phyloP scores from a whole-genome alignment of 2,888 invertebrate genomes.

The Clivina fossor region DNA sequence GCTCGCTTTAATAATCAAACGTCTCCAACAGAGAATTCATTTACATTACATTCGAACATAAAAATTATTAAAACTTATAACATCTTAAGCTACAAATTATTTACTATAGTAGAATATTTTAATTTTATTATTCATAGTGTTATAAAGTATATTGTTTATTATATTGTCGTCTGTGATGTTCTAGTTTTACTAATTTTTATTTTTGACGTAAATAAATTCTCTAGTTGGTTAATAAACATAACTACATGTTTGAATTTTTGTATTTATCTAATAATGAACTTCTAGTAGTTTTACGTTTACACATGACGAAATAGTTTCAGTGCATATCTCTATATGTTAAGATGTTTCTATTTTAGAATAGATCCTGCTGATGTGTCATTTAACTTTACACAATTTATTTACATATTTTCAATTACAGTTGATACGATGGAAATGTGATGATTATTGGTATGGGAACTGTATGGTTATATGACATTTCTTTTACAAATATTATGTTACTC shows the following conservation, averaged over 20 bases:
- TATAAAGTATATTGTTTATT: too few species aligned
- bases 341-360: conserved; percentile 31
- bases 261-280: conserved; percentile 9
- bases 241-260: conserved; percentile 4
- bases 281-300: conserved; percentile 20
- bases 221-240: too few species aligned
- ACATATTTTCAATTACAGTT: conserved; percentile 22
- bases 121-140: too few species aligned
- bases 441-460: conserved; percentile 25
- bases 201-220: too few species aligned
- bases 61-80: too few species aligned
- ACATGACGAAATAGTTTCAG: conserved; percentile 23
- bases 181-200: too few species aligned
- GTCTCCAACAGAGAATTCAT: too few species aligned
- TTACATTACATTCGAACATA: too few species aligned
- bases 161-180: too few species aligned
- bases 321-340: conserved; percentile 31
- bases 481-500: conserved; percentile 28
- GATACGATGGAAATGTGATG: conserved; percentile 20
- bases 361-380: conserved; percentile 26
- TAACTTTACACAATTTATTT: conserved; percentile 22
- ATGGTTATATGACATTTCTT: conserved; percentile 29
- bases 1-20: not conserved
- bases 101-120: too few species aligned
- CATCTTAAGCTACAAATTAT: too few species aligned